These are phyloP conservation scores for Helogale parvula DNA, from an alignment of 2,113 vertebrate species.

Conservation along the genomic window DNA sequence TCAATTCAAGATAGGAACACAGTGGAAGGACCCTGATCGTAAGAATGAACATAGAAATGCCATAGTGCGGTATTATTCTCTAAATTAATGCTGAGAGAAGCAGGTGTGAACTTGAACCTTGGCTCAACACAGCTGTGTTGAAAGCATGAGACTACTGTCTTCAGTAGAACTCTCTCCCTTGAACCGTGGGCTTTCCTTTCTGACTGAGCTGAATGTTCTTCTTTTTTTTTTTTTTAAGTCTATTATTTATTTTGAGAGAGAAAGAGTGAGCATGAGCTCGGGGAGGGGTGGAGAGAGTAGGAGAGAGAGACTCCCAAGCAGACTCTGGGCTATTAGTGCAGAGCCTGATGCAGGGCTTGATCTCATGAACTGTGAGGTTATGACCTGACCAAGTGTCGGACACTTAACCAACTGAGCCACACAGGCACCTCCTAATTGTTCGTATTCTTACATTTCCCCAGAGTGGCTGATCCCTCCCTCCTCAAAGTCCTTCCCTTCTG, in stretches of 20 bases:
- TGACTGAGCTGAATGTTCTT: neutral
- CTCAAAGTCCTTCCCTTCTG: neutral
- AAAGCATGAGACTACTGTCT: neutral
- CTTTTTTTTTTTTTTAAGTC: too few relatives aligned
- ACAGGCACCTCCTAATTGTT: neutral
- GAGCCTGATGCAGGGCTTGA: too few relatives aligned
- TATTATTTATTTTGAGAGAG: too few relatives aligned
- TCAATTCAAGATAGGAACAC: neutral
- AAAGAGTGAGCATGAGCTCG: too few relatives aligned
- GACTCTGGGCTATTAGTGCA: too few relatives aligned
- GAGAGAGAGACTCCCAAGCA: too few relatives aligned
- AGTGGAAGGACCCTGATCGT: neutral
- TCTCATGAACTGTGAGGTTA: too few relatives aligned
- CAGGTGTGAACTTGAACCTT: neutral
- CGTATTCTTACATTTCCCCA: neutral
- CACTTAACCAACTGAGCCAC: too few relatives aligned
- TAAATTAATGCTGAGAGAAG: neutral
- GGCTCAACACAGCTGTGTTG: neutral
- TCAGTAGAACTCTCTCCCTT: neutral
- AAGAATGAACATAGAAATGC: neutral
- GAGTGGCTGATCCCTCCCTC: neutral
- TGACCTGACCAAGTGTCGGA: too few relatives aligned
- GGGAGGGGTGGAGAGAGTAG: too few relatives aligned
- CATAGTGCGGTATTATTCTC: neutral
- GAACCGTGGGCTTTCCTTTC: neutral